Base-by-base conservation (phyloP, 2,888 invertebrate genomes). In the Acleris cristana region DNA sequence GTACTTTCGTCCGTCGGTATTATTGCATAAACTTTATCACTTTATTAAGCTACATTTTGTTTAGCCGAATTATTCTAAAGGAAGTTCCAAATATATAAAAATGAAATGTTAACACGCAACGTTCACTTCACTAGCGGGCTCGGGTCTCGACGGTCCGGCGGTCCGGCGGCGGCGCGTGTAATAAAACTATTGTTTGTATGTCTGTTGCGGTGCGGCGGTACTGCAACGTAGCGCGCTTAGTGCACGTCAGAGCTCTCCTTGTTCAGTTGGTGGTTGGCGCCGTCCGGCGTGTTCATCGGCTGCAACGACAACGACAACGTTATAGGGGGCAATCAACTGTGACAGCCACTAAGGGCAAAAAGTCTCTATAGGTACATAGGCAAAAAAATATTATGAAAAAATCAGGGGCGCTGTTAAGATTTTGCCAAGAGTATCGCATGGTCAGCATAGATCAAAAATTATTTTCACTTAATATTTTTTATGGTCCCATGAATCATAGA, bases 211-310 rank as follows among this genome's bases (percentile, higher is more conserved):
- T 76, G 78, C 71, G 53, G 72, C 87, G 84, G 85, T 86, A 85
- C 87, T 86, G 86, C 79, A 85, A 86, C 85, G 86, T 84, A 84
- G 82, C 86, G 85, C 76, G 77, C 74, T 87, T 92, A 96, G 95
- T 96, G 96, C 90, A 96, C 96, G 94, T 97, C 96, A 83, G 96
- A 96, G 87, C 96, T 95, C 94, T 96, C 96, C 88, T 96, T 96
- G 77, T 72, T 82, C 89, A 96, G 92, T 93, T 96, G 96, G 92
- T 96, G 97, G 93, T 96, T 96, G 87, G 96, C 96, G 91, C 96
- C 96, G 93, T 96, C 96, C 86, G 96, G 95, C 85, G 96, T 95
- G 94, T 95, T 96, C 93, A 96, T 95, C 84, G 96, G 96, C 96
- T 96, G 94, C 52, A 93, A 74, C 71, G 82, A 76, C 56, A 12